A percentile compares a stretch with the other conserved stretches of the same genome.
Conservation (phyloP, 2,113 vertebrate genomes). For the Electrona antarctica region DNA sequence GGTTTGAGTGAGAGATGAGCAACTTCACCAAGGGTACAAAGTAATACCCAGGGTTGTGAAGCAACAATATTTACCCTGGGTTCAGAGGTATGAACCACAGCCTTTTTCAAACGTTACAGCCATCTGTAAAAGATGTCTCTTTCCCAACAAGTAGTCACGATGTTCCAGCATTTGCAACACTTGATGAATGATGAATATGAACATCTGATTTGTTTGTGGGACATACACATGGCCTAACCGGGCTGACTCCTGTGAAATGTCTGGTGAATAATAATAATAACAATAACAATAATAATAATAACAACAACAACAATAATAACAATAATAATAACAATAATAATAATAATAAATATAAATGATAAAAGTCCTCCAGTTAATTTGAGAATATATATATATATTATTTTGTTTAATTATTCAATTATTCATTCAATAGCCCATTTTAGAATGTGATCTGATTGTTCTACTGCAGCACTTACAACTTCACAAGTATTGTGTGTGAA, state of each 20-base stretch:
- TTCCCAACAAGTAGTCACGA: conserved; percentile 39
- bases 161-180: conserved; percentile 43
- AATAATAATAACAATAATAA: no score
- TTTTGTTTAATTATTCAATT: no score
- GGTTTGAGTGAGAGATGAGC: conserved; percentile 7
- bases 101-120: conserved; percentile 32
- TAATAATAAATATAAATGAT: no score
- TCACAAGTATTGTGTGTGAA: no score
- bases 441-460: no score
- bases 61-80: conserved; percentile 45
- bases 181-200: conserved; percentile 6
- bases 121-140: conserved; percentile 47
- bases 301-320: no score
- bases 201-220: not conserved
- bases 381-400: no score
- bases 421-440: no score
- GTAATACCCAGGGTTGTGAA: conserved; percentile 47
- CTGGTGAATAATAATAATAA: no score
- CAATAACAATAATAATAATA: no score
- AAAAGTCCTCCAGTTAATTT: no score
- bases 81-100: conserved; percentile 36
- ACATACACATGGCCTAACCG: conserved; percentile 20
- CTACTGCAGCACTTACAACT: no score
- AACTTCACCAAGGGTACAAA: conserved; percentile 44
- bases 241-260: conserved; percentile 18